These are phyloP conservation scores for Phrynocephalus versicolor DNA, from an alignment of 2,113 vertebrate species.

Conservation along the genomic window DNA sequence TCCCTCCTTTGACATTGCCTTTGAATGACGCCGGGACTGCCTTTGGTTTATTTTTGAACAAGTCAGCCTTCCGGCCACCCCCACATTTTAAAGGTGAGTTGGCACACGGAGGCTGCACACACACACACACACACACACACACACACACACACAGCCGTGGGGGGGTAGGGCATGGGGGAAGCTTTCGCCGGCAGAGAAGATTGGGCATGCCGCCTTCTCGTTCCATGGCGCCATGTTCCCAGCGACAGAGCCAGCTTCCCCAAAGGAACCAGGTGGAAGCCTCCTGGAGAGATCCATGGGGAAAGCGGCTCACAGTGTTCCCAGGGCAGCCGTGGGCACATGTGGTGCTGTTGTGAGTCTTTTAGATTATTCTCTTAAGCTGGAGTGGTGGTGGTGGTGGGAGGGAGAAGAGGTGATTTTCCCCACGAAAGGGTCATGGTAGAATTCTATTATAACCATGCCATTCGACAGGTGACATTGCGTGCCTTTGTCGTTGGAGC, in stretches of 20 bases:
- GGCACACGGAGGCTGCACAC: neutral
- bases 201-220: neutral
- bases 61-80: neutral
- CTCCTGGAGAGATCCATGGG: neutral
- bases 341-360: neutral
- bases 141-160: neutral
- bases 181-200: neutral
- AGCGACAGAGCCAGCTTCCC: neutral
- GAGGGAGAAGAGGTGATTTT: no score
- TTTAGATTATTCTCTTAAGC: neutral
- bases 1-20: neutral
- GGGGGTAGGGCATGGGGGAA: neutral
- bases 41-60: neutral
- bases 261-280: neutral
- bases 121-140: neutral
- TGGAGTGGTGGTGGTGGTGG: neutral
- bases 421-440: no score
- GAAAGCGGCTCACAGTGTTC: neutral
- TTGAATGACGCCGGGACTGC: no score
- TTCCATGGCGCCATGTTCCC: neutral
- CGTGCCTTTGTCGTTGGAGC: neutral
- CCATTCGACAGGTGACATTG: neutral
- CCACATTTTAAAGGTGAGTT: neutral
- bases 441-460: slow-evolving; percentile 19
- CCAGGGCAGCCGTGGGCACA: neutral